Evolutionary conservation across 2,797 vertebrate species (phyloP), one percentile per base, ranked within the genome.

Genomic region (Halcyon leucocephala): DNA sequence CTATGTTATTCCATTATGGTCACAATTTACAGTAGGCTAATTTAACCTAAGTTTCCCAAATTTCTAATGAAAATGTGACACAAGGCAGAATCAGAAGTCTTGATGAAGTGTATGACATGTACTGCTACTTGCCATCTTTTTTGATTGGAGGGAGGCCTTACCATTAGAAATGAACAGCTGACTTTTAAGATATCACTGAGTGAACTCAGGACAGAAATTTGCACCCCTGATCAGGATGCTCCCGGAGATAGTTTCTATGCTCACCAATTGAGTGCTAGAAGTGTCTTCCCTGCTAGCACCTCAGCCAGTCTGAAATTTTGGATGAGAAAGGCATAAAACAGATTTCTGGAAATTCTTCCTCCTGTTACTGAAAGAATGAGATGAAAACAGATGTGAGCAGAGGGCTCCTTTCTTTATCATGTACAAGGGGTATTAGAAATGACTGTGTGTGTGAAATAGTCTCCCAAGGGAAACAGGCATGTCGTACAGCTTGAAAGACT

Each of bases 401-500:
- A 72, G 58, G 52, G 33, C 39, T 93, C 29, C 19, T 54, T 65
- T 51, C 33, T 81, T 17, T 62, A 7, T 35, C 73, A 44, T 66
- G 55, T 62, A 73, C 24, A 31, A 65, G 49, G 51, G 33, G 9
- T 74, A 74, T 86, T 92, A 58, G 77, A 80, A 93, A 84, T 86
- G 69, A 86, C n/a, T 51, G 24, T 58, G 41, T 49, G 17, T 48
- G 33, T 65, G 78, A 77, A 90, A 91, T 31, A 79, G 42, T 58
- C 35, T 96, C 83, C 81, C 48, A 66, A 77, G 86, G 66, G 86
- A 92, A 94, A 58, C 28, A 70, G 60, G 42, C 71, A 52, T 73
- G 54, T 84, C 46, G 26, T 82, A 58, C 85, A 91, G 69, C 73
- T 91, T 81, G 88, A 83, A 90, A 89, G 70, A 62, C 2, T 83